Evolutionary conservation across 1,140 invertebrate species (phyloP), one percentile per base, ranked within the genome.

Genomic region (Pseudachorutes palmiensis): DNA sequence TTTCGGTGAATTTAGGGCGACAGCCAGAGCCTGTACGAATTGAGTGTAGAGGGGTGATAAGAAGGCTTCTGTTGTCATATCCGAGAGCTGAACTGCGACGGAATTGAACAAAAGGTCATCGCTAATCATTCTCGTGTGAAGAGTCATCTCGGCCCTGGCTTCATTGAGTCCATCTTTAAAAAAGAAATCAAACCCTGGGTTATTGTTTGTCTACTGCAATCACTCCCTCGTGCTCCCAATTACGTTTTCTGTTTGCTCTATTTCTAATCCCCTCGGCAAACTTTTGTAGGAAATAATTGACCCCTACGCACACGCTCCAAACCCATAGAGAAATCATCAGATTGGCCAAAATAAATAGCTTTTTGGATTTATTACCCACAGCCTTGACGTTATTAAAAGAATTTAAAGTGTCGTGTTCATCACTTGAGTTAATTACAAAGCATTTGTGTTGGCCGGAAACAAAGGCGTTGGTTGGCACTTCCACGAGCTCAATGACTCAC

Each of bases 71-170:
- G 90, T 87, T 0, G 91, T 94, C 89, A 98, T 95, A 71, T 94
- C 91, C 74, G 91, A 89, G 0, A 99, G 78, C 31, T 94, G 83
- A 0, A 99, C 88, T 0, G 94, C 98, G 9, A 98, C 92, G 0
- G 93, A 96, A 78, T 95, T 96, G 69, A 88, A 87, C 0, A 99
- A 80, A 90, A 98, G 97, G 60, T 95, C 89, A 75, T 95, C 90
- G 0, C 94, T 96, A 26, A 98, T 92, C 1, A 97, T 79, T 1
- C 91, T 82, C 0, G 97, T 94, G 0, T 86, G 86, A 0, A 98
- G 81, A 51, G 89, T 88, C 90, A 94, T 92, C 28, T 89, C 85
- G 0, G 92, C 91, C 78, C 91, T 91, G 0, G 90, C 88, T 80
- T 92, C 90, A 78, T 96, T 95, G 1, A 92, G 85, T 0, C 92